Conservation (phyloP, 2,113 vertebrate genomes). For the Onychorhynchus coronatus region DNA sequence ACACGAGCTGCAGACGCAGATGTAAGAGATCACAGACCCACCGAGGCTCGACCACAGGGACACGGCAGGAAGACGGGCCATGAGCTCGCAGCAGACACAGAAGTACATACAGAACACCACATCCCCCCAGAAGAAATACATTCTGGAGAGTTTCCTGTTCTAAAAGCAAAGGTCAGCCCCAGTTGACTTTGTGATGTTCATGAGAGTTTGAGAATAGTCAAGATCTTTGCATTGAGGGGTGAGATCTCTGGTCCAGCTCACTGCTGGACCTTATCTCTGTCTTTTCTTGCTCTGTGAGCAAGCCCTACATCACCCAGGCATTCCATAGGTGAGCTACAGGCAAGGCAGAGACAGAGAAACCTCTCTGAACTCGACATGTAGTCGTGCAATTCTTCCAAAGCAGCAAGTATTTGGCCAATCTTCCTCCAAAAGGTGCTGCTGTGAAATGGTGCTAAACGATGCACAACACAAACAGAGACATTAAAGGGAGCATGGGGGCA, state of each 20-base stretch:
- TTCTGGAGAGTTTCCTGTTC: slow-evolving; percentile 4
- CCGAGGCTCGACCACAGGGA: not conserved
- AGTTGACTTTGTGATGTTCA: not conserved
- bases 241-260: not conserved
- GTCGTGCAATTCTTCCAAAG: not conserved
- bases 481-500: not conserved
- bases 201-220: not conserved
- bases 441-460: not conserved
- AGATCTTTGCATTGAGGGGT: not conserved
- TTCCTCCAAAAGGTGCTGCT: not conserved
- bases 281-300: not conserved
- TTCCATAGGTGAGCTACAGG: not conserved
- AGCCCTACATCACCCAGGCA: not conserved
- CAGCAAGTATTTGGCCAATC: not conserved
- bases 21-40: not conserved
- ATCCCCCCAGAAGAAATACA: not conserved
- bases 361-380: not conserved
- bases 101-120: not conserved
- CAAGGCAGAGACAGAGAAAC: not conserved
- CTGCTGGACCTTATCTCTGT: not conserved
- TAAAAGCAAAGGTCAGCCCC: not conserved
- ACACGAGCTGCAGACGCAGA: not conserved
- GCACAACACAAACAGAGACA: not conserved
- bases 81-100: not conserved
- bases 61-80: not conserved